A percentile compares a stretch with the other conserved stretches of the same genome.
phyloP scores from a whole-genome alignment of 2,797 vertebrate species.

The Pelobates cultripes region DNA sequence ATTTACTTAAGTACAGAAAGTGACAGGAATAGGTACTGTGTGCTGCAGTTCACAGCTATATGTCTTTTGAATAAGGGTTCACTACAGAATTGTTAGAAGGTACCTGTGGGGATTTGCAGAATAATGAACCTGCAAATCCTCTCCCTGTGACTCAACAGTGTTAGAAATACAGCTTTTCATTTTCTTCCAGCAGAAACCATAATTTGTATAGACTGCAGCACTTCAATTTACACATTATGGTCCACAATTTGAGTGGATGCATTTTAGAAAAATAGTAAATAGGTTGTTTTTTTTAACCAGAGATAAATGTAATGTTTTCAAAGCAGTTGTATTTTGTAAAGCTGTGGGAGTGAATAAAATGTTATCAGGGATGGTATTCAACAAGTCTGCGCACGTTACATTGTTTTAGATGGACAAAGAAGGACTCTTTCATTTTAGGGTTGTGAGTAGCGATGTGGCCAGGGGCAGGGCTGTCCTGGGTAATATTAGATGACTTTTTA shows the following conservation, averaged over 20 bases:
- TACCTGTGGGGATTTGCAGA: slow-evolving; percentile 44
- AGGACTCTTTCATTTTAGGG: too few relatives aligned
- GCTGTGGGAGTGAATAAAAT: background rate
- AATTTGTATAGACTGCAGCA: slow-evolving; percentile 1
- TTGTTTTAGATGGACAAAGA: too few relatives aligned
- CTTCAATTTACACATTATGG: background rate
- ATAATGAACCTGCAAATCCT: slow-evolving; percentile 37
- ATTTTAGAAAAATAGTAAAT: background rate
- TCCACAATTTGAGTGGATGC: background rate
- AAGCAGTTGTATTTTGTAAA: background rate
- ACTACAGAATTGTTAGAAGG: slow-evolving; percentile 28
- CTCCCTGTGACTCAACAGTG: slow-evolving; percentile 12
- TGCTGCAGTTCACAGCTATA: slow-evolving; percentile 36
- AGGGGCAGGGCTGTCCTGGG: too few relatives aligned
- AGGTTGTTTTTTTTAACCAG: too few relatives aligned
- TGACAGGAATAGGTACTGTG: slow-evolving; percentile 14
- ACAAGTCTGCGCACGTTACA: too few relatives aligned
- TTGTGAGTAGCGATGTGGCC: too few relatives aligned
- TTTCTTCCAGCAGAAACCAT: background rate
- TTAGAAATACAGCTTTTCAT: background rate
- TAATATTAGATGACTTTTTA: too few relatives aligned
- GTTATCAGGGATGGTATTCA: background rate
- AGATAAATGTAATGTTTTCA: background rate
- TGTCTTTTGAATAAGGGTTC: slow-evolving; percentile 22
- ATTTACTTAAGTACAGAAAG: slow-evolving; percentile 12